phyloP scores from a whole-genome alignment of 2,113 vertebrate genomes.

The Pseudopipra pipra region DNA sequence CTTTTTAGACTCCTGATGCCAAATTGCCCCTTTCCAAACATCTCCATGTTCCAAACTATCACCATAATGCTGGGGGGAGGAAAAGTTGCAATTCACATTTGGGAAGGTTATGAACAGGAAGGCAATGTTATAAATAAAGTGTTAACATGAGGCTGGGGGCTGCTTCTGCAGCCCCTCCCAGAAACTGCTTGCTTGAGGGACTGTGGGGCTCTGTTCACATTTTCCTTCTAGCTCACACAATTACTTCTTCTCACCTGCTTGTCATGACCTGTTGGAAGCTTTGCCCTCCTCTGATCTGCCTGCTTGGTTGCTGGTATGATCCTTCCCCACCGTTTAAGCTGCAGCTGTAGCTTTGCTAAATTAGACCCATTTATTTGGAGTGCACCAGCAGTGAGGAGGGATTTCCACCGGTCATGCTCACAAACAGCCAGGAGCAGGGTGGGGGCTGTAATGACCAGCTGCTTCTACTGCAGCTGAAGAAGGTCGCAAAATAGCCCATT shows the following conservation, averaged over 20 bases:
- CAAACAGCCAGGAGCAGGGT: background rate
- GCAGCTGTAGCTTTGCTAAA: background rate
- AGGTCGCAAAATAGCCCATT: background rate
- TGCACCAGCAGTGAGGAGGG: background rate
- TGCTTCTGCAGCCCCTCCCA: background rate
- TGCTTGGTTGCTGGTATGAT: background rate
- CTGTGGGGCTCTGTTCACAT: background rate
- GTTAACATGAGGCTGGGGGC: background rate
- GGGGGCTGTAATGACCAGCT: background rate
- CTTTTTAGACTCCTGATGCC: constrained; percentile 33
- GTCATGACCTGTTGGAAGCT: background rate
- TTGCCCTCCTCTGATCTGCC: background rate
- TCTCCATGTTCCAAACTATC: background rate
- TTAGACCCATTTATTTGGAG: background rate
- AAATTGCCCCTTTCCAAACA: constrained; percentile 31
- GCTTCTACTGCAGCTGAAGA: background rate
- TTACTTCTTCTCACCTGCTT: background rate
- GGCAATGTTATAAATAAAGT: background rate
- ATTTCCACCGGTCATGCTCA: background rate
- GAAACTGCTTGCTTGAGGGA: background rate
- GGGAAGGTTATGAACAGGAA: constrained; percentile 8
- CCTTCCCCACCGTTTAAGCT: background rate
- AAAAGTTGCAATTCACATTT: background rate
- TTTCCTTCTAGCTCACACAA: background rate
- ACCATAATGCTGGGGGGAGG: background rate